phyloP scores from a whole-genome alignment of 2,888 invertebrate species.

The Synanthedon vespiformis region DNA sequence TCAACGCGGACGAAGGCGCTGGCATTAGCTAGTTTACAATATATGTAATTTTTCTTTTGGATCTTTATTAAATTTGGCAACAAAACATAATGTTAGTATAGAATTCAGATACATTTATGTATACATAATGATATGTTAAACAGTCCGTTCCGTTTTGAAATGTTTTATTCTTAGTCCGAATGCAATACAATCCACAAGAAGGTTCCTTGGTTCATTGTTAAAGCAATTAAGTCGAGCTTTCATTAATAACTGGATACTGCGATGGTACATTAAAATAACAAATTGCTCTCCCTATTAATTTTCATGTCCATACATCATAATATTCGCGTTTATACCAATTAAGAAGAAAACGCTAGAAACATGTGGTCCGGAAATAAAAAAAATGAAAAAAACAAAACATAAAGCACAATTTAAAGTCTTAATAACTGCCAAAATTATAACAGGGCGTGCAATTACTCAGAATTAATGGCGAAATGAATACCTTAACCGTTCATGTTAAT shows the following conservation, averaged over 20 bases:
- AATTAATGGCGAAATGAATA: slow-evolving; percentile 69
- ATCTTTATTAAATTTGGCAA: too few relatives aligned
- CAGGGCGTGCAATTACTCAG: slow-evolving; percentile 55
- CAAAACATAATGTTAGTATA: too few relatives aligned
- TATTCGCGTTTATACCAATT: slow-evolving; percentile 51
- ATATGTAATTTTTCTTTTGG: too few relatives aligned
- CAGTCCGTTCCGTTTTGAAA: background rate
- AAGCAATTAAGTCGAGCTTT: slow-evolving; percentile 20
- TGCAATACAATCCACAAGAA: slow-evolving; percentile 2
- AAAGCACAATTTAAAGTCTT: slow-evolving; percentile 54
- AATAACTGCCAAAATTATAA: slow-evolving; percentile 57
- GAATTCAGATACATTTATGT: too few relatives aligned
- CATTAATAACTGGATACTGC: slow-evolving; percentile 18
- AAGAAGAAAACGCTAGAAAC: slow-evolving; percentile 37
- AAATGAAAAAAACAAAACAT: slow-evolving; percentile 47
- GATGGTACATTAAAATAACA: slow-evolving; percentile 33
- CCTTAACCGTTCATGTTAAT: slow-evolving; percentile 64
- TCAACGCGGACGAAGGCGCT: too few relatives aligned
- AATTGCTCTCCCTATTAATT: slow-evolving; percentile 41
- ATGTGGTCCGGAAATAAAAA: slow-evolving; percentile 36
- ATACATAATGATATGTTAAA: too few relatives aligned
- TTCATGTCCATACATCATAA: slow-evolving; percentile 51
- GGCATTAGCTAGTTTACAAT: too few relatives aligned
- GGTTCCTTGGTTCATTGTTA: slow-evolving; percentile 11
- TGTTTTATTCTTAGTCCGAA: slow-evolving; percentile 1